Conservation (phyloP, 2,888 invertebrate species). For the Drosophila meridiana region DNA sequence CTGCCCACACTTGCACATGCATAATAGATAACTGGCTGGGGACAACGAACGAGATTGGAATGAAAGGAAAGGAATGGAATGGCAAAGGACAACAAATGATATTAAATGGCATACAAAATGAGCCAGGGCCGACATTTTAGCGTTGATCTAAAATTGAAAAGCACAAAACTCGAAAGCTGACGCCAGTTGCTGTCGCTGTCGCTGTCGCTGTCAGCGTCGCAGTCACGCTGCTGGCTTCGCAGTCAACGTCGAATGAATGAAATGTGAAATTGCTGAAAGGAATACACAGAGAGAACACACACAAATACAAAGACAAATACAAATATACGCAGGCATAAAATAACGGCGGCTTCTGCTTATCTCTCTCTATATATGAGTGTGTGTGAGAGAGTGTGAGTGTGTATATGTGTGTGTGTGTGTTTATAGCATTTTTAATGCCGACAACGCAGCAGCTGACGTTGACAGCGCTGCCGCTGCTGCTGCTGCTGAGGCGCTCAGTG, state of each 20-base stretch:
- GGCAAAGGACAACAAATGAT: slow-evolving; percentile 62
- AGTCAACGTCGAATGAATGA: slow-evolving; percentile 38
- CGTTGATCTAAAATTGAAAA: slow-evolving; percentile 78
- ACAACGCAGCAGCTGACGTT: slow-evolving; percentile 58
- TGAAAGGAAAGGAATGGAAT: slow-evolving; percentile 3
- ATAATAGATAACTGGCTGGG: slow-evolving; percentile 62
- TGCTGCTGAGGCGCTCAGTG: slow-evolving; percentile 40
- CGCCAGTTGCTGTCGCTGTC: slow-evolving; percentile 11
- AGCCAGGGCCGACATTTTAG: slow-evolving; percentile 51
- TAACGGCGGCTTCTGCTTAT: slow-evolving; percentile 56
- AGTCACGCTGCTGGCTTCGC: slow-evolving; percentile 4
- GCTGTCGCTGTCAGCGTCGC: neutral
- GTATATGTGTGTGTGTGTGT: slow-evolving; percentile 40
- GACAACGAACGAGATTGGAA: slow-evolving; percentile 31
- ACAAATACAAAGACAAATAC: slow-evolving; percentile 21
- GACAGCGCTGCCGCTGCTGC: slow-evolving; percentile 52
- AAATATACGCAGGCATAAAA: slow-evolving; percentile 58
- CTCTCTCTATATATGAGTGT: slow-evolving; percentile 22
- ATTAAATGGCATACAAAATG: slow-evolving; percentile 79
- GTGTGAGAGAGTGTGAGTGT: neutral
- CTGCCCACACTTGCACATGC: slow-evolving; percentile 27
- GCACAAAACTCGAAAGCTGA: slow-evolving; percentile 26
- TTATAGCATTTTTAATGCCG: slow-evolving; percentile 73
- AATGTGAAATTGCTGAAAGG: slow-evolving; percentile 53
- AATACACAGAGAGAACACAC: slow-evolving; percentile 15